These are phyloP conservation scores for Eufriesea mexicana DNA, from an alignment of 1,140 invertebrate species.

Conservation along the genomic window DNA sequence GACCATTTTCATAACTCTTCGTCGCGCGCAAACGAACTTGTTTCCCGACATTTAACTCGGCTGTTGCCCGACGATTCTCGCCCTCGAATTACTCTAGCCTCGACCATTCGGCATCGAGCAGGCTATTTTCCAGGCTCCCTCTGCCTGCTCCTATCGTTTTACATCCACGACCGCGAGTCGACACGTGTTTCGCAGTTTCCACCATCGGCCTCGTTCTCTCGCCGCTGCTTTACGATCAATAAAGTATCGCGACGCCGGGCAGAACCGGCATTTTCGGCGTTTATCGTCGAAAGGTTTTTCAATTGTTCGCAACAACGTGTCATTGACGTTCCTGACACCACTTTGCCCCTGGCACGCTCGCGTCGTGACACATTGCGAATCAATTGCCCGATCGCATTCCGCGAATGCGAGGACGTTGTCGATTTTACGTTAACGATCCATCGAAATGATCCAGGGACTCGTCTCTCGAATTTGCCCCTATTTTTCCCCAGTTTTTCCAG, in stretches of 20 bases:
- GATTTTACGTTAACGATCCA: too few relatives aligned
- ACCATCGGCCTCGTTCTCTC: background rate
- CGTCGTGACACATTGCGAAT: background rate
- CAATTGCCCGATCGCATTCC: too few relatives aligned
- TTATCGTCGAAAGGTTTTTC: background rate
- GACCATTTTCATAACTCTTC: background rate
- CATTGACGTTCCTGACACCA: background rate
- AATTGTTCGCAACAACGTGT: background rate
- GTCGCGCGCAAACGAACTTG: background rate
- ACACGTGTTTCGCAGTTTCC: constrained; percentile 24
- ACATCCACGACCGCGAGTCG: background rate
- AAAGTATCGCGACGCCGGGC: constrained; percentile 9
- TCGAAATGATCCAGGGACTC: too few relatives aligned
- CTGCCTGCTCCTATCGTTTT: constrained; percentile 14
- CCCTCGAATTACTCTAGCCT: constrained; percentile 3
- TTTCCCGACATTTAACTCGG: background rate
- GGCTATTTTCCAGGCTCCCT: background rate
- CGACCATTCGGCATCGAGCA: background rate
- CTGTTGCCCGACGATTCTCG: background rate
- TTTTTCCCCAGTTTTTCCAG: too few relatives aligned
- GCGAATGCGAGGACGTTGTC: too few relatives aligned
- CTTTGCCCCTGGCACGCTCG: background rate
- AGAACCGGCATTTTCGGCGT: background rate
- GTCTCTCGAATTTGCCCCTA: too few relatives aligned
- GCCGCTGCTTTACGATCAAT: constrained; percentile 14